Base-by-base conservation (phyloP, 2,797 vertebrate genomes). In the Neoniphon sammara region DNA sequence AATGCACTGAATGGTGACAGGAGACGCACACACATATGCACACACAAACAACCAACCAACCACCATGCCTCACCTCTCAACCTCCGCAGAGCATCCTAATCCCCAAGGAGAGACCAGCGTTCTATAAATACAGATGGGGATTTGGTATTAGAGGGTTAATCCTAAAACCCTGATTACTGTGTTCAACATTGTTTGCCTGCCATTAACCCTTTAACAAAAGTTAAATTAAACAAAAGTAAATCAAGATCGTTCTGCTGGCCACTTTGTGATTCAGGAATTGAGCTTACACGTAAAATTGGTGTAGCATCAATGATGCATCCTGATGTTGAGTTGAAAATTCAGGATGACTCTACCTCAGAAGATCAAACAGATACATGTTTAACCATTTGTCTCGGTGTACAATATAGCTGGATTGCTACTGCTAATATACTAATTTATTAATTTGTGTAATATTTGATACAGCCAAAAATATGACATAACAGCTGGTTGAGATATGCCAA, bases 81-180 rank as follows among this genome's bases (percentile, higher is more conserved):
- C 53, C 67, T 75, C 46, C 50, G 73, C 70, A 77, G 70, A 86
- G 65, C 52, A 77, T 66, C 44, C n/a, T 84, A 86, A 88, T 91
- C 84, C 84, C 78, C 23, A 58, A 70, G 66, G 81, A 86, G 73
- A 73, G 80, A 83, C 72, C 31, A 14, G 46, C 1, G 10, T 81
- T 78, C 75, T 87, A 86, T 85, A 89, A 88, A 87, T 85, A 86
- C 73, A 84, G 73, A 82, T 54, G 21, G 67, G 62, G 70, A 78
- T 74, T 82, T 70, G 36, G 69, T 74, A 58, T 77, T 79, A 80
- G 79, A 78, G 44, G 27, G 23, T 66, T 80, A 68, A 81, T 67
- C 85, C 77, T 76, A 53, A 60, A 54, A 3, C 30, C 18, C 50
- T 63, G 59, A 56, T 82, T 84, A 77, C 60, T 63, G 55, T 34